phyloP scores from a whole-genome alignment of 2,888 invertebrate genomes.

The Drosophila rubida region DNA sequence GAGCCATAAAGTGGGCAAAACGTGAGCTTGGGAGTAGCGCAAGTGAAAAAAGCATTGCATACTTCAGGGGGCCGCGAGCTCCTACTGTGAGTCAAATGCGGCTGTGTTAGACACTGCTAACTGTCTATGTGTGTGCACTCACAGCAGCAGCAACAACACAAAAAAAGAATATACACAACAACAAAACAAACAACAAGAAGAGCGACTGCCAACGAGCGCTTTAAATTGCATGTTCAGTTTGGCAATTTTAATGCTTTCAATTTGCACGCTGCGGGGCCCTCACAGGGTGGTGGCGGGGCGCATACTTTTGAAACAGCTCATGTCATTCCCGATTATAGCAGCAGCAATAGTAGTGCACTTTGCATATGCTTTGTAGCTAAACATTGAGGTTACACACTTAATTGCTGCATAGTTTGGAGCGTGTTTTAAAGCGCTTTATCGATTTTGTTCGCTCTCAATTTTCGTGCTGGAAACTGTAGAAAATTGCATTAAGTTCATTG shows the following conservation, averaged over 20 bases:
- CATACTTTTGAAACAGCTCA: too few species aligned
- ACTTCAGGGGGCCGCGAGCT: conserved; percentile 55
- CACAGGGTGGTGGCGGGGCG: not conserved
- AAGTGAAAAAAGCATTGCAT: conserved; percentile 63
- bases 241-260: conserved; percentile 72
- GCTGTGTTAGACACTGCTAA: conserved; percentile 44
- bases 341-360: conserved; percentile 21
- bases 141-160: conserved; percentile 19
- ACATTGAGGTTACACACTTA: conserved; percentile 53
- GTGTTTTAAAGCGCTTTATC: conserved; percentile 54
- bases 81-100: conserved; percentile 58
- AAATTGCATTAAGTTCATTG: conserved; percentile 55
- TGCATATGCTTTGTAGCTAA: conserved; percentile 29
- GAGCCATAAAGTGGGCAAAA: conserved; percentile 74
- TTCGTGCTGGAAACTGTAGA: conserved; percentile 37
- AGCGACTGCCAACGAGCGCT: conserved; percentile 34
- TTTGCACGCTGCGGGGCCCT: conserved; percentile 20
- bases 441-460: conserved; percentile 43
- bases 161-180: not conserved
- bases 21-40: conserved; percentile 54
- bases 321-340: conserved; percentile 52
- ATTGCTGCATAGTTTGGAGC: conserved; percentile 53
- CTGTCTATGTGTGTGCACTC: conserved; percentile 13
- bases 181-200: conserved; percentile 6
- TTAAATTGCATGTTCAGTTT: conserved; percentile 75